Evolutionary conservation across 2,888 invertebrate genomes (phyloP).

Genomic region (Bombylius discolor): DNA sequence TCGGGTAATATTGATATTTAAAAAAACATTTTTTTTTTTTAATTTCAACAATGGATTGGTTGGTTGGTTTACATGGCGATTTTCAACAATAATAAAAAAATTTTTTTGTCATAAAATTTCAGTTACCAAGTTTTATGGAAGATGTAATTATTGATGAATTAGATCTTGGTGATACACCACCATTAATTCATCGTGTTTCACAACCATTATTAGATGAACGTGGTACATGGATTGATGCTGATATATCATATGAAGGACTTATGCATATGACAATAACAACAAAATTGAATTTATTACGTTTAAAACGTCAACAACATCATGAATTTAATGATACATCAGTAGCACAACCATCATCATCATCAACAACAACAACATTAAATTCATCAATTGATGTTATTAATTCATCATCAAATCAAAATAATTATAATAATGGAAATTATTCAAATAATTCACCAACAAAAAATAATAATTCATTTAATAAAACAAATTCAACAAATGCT

Average conservation of each 20-base stretch:
- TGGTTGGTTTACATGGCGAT: not conserved
- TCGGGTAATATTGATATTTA: slow-evolving; percentile 21
- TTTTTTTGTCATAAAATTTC: not conserved
- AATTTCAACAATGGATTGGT: too few relatives aligned
- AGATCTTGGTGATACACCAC: slow-evolving; percentile 51
- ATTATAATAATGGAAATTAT: slow-evolving; percentile 1
- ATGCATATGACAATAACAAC: slow-evolving; percentile 70
- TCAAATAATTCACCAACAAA: slow-evolving; percentile 4
- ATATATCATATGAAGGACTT: slow-evolving; percentile 59
- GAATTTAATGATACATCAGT: slow-evolving; percentile 13
- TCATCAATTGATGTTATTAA: not conserved
- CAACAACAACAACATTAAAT: slow-evolving; percentile 9
- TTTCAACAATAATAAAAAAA: not conserved
- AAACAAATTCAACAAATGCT: not conserved
- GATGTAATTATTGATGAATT: slow-evolving; percentile 60
- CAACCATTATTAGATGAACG: slow-evolving; percentile 59
- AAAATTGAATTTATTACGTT: slow-evolving; percentile 50
- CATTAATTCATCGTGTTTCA: slow-evolving; percentile 46
- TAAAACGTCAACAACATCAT: slow-evolving; percentile 23
- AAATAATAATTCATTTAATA: slow-evolving; percentile 3
- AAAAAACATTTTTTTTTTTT: not conserved
- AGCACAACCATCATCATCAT: slow-evolving; percentile 4
- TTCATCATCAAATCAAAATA: not conserved
- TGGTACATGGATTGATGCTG: slow-evolving; percentile 74
- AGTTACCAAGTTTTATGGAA: slow-evolving; percentile 73